These are phyloP conservation scores for Chaenogobius annularis DNA, from an alignment of 2,113 vertebrate genomes.

Conservation along the genomic window DNA sequence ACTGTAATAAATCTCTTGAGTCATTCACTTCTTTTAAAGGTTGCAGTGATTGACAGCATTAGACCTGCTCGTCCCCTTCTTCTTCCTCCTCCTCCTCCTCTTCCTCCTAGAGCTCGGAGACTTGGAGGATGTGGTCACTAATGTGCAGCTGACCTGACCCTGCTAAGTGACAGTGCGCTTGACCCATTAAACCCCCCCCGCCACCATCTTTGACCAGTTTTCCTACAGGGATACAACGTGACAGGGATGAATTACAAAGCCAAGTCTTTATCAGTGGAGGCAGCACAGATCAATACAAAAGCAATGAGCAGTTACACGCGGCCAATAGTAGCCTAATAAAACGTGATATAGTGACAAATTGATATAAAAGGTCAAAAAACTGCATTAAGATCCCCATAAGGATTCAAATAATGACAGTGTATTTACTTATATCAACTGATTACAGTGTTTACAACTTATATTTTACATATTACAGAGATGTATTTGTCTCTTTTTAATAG, in stretches of 20 bases:
- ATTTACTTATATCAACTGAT: not conserved
- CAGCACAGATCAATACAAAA: slow-evolving; percentile 25
- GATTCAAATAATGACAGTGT: not conserved
- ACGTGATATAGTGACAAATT: slow-evolving; percentile 4
- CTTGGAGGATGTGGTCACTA: slow-evolving; percentile 34
- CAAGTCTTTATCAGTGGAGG: slow-evolving; percentile 14
- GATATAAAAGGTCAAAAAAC: not conserved
- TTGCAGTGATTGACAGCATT: slow-evolving; percentile 4
- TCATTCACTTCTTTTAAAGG: not conserved
- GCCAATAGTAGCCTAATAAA: not conserved
- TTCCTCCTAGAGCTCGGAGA: not conserved
- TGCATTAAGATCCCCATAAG: not conserved
- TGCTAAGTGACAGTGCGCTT: slow-evolving; percentile 30
- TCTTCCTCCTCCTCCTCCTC: not conserved
- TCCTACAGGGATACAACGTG: slow-evolving; percentile 13
- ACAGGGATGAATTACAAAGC: slow-evolving; percentile 23
- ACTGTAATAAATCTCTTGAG: not conserved
- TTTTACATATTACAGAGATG: too few species aligned
- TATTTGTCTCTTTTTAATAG: too few species aligned
- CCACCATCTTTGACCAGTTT: slow-evolving; percentile 34
- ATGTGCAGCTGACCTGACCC: slow-evolving; percentile 40
- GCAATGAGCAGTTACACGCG: not conserved
- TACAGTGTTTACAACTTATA: not conserved
- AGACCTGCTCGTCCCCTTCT: too few species aligned
- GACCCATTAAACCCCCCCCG: slow-evolving; percentile 25